Percentiles rank a stretch among this genome's conserved stretches.
Conservation (phyloP, 1,140 invertebrate species). For the Grapholita molesta region DNA sequence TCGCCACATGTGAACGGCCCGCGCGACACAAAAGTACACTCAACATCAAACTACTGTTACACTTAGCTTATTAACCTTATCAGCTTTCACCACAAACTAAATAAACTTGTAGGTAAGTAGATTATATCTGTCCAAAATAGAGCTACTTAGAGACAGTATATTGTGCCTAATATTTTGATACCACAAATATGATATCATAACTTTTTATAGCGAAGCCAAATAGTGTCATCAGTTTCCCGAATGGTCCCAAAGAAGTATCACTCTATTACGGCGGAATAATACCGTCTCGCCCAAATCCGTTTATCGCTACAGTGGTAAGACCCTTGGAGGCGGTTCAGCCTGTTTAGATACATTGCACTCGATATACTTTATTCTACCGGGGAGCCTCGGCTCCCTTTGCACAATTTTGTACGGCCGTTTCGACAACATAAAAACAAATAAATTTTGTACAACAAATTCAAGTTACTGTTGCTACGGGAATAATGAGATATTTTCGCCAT, state of each 20-base stretch:
- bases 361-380: constrained; percentile 43
- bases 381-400: constrained; percentile 34
- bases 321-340: constrained; percentile 36
- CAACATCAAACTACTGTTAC: neutral
- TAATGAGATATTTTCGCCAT: neutral
- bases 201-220: constrained; percentile 68
- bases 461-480: constrained; percentile 18
- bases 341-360: constrained; percentile 56
- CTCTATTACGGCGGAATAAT: constrained; percentile 64
- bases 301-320: constrained; percentile 52
- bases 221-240: constrained; percentile 68
- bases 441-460: constrained; percentile 24
- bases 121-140: neutral
- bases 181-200: constrained; percentile 58
- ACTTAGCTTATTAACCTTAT: neutral
- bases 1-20: neutral
- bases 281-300: constrained; percentile 54
- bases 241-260: constrained; percentile 67
- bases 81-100: neutral
- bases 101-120: neutral
- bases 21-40: neutral
- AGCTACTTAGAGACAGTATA: constrained; percentile 33
- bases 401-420: constrained; percentile 32
- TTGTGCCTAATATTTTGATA: constrained; percentile 58
- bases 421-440: constrained; percentile 35